Evolutionary conservation across 2,888 invertebrate genomes (phyloP), one percentile per base, ranked within the genome.

Genomic region (Clanis bilineata): DNA sequence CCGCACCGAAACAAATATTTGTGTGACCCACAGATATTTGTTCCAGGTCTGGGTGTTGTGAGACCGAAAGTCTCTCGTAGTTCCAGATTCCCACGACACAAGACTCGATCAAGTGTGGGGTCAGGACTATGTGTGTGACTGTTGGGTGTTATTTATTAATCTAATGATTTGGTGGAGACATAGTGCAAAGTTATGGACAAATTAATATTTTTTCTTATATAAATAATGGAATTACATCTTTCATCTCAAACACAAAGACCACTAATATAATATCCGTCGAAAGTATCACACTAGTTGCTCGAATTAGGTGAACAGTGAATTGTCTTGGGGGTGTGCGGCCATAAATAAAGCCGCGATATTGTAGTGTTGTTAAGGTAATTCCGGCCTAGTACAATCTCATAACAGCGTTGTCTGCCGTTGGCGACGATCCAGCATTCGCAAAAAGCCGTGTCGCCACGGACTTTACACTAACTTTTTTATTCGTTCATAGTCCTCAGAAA

Each of bases 341-440:
- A 70, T 75, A 76, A 78, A 78, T 74, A 74, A 62, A 59, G 57
- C 47, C 25, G 56, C 1, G 51, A 22, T 32, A 32, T 36, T 21
- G 57, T 41, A 59, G 47, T 56, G 66, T 71, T 69, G 74, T 73
- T 63, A 69, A 73, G 67, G 72, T 75, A 72, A 76, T 78, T 70
- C 63, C 62, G 63, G 63, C 60, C 32, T 63, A 65, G 70, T 73
- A 79, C 72, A 80, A 80, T 81, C 79, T 81, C 76, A 80, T 84
- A 83, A 82, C 79, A 77, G 74, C 74, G 77, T 79, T 82, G 79
- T 81, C 70, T 73, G 70, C 62, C 62, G 61, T 74, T 87, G 85
- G 86, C 86, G 62, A 45, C 65, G 66, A 59, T 82, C 85, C 86
- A 86, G 73, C 51, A 32, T 65, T 67, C 68, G 66, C 66, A 71